Conservation (phyloP, 2,113 vertebrate species). For the Calidris pugnax region DNA sequence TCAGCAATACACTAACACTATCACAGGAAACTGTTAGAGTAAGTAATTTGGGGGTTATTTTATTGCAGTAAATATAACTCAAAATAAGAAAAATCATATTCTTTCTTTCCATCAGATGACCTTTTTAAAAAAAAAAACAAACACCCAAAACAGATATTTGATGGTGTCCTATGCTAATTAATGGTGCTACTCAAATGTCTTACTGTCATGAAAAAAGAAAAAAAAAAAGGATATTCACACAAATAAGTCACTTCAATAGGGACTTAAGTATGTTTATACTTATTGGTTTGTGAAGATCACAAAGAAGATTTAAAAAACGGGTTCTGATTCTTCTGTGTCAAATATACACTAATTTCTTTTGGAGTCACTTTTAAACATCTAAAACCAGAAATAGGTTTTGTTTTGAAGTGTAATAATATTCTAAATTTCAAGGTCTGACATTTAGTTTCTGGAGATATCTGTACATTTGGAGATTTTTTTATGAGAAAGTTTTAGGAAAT, state of each 20-base stretch:
- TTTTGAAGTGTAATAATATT: not conserved
- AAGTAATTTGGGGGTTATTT: not conserved
- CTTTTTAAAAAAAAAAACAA: too few relatives aligned
- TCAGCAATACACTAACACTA: not conserved
- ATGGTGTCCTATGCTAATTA: not conserved
- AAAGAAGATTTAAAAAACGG: not conserved
- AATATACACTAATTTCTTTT: not conserved
- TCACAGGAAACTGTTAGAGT: not conserved
- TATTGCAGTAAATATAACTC: not conserved
- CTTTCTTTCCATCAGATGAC: not conserved
- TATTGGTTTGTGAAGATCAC: not conserved
- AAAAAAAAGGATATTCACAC: not conserved
- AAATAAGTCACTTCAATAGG: not conserved
- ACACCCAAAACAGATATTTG: not conserved
- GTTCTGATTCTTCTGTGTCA: not conserved
- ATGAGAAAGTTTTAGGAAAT: not conserved
- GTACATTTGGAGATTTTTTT: not conserved
- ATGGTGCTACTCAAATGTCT: not conserved
- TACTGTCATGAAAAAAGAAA: not conserved
- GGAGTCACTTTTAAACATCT: not conserved
- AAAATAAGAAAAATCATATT: not conserved
- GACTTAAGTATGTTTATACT: not conserved
- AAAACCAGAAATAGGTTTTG: not conserved
- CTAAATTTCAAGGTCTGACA: not conserved
- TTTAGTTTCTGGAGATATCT: not conserved